A percentile compares a stretch with the other conserved stretches of the same genome.
Evolutionary conservation across 2,888 invertebrate species (phyloP).

Genomic region (Amiota mariae): DNA sequence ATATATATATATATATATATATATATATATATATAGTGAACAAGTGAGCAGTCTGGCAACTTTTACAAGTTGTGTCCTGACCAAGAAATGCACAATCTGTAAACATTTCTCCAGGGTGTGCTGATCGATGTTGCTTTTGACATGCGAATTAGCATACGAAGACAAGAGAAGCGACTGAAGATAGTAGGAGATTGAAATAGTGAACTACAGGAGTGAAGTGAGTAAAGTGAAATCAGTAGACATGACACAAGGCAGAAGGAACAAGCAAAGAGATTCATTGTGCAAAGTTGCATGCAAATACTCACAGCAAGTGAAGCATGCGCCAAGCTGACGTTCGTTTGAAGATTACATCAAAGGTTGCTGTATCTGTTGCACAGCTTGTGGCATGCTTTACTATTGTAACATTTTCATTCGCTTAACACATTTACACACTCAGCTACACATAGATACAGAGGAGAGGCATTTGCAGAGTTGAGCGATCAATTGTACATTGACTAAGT

Average conservation of each 20-base stretch:
- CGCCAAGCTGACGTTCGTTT: constrained; percentile 32
- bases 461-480: not conserved
- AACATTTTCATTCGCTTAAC: constrained; percentile 44
- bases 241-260: too few species aligned
- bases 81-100: not conserved
- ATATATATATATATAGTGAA: too few species aligned
- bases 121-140: constrained; percentile 62
- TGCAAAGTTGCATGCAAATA: not conserved
- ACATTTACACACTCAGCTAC: too few species aligned
- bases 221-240: not conserved
- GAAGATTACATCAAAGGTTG: constrained; percentile 45
- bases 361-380: constrained; percentile 26
- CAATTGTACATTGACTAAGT: not conserved
- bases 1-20: too few species aligned
- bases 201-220: not conserved
- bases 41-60: constrained; percentile 9
- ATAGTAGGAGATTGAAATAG: not conserved
- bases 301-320: constrained; percentile 1
- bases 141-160: constrained; percentile 64
- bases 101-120: constrained; percentile 24
- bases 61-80: not conserved
- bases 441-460: too few species aligned
- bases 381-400: constrained; percentile 4
- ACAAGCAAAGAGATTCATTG: not conserved
- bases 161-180: constrained; percentile 16